A percentile compares a stretch with the other conserved stretches of the same genome.
Evolutionary conservation across 2,113 vertebrate genomes (phyloP).

Genomic region (Callopanchax toddi): DNA sequence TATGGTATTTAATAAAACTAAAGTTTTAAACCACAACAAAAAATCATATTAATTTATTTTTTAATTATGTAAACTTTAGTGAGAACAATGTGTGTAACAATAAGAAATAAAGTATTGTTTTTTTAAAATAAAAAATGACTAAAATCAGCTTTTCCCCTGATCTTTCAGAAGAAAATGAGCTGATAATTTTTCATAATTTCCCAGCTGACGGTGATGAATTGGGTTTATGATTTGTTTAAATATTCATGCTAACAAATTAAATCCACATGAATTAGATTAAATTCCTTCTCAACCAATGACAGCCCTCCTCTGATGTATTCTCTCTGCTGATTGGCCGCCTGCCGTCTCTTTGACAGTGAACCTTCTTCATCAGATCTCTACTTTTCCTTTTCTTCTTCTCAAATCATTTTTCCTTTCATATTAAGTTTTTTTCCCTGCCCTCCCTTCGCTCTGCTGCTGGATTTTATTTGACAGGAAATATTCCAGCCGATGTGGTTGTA

Average conservation of each 20-base stretch:
- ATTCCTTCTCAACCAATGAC: conserved; percentile 45
- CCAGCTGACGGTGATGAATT: no score
- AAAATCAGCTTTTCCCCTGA: no score
- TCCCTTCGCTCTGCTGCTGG: conserved; percentile 39
- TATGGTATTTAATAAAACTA: no score
- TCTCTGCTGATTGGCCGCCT: conserved; percentile 53
- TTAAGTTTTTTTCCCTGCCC: conserved; percentile 26
- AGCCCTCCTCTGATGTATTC: conserved; percentile 47
- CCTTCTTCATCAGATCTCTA: conserved; percentile 63
- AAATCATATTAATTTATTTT: no score
- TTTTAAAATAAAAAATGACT: no score
- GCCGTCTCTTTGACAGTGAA: conserved; percentile 51
- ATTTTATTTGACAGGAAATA: conserved; percentile 72
- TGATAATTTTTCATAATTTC: no score
- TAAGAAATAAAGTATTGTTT: no score
- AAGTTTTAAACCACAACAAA: no score
- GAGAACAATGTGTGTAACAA: no score
- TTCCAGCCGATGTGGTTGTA: conserved; percentile 62
- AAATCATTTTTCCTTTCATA: conserved; percentile 72
- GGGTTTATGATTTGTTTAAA: no score
- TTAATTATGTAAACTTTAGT: no score
- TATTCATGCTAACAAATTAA: neutral
- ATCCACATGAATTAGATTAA: conserved; percentile 1
- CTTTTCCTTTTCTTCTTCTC: conserved; percentile 58
- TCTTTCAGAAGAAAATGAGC: no score